Evolutionary conservation across 1,140 invertebrate species (phyloP), one percentile per base, ranked within the genome.

Genomic region (Penaeus japonicus): DNA sequence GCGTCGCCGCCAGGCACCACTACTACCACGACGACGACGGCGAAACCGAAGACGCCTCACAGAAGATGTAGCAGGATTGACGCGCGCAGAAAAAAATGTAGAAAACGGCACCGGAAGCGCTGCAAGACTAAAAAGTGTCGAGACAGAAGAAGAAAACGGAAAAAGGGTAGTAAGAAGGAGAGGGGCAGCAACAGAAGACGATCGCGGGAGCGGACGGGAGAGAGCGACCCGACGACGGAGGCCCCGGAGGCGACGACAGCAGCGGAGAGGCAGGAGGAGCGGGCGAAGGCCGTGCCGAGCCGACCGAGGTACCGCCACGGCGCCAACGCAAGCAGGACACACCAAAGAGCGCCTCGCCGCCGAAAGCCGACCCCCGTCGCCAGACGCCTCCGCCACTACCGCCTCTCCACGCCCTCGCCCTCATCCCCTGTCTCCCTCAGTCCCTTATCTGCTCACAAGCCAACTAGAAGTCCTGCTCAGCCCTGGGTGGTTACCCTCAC

Each of bases 41-140:
- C 18, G 47, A 47, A 47, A 12, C 47, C 47, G 47, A 47, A 47
- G 47, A 15, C 47, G 47, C 27, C 30, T 3, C 82, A n/a, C 59
- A 32, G 15, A 18, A 24, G n/a, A 30, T 24, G 54, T 57, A 83
- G 87, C 54, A 88, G 70, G 47, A 84, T 59, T 78, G 87, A 83
- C 47, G 83, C 83, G 59, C 78, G 87, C 22, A 75, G 39, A 32
- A 83, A 75, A 55, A 84, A 84, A 73, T 88, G 87, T 55, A 88
- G 70, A 75, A 84, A 77, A 47, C 65, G 80, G 80, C 87, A 15
- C 47, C 47, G n/a, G 77, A 88, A 88, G 62, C 35, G 59, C 30
- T 88, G 87, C 62, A 88, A 88, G 73, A 77, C 65, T 77, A 88
- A 88, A 83, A 88, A 78, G 59, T 88, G 87, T 54, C 73, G 84